These are phyloP conservation scores for Akabosia matsudoensis DNA, from an alignment of 1,140 invertebrate genomes.

Conservation along the genomic window DNA sequence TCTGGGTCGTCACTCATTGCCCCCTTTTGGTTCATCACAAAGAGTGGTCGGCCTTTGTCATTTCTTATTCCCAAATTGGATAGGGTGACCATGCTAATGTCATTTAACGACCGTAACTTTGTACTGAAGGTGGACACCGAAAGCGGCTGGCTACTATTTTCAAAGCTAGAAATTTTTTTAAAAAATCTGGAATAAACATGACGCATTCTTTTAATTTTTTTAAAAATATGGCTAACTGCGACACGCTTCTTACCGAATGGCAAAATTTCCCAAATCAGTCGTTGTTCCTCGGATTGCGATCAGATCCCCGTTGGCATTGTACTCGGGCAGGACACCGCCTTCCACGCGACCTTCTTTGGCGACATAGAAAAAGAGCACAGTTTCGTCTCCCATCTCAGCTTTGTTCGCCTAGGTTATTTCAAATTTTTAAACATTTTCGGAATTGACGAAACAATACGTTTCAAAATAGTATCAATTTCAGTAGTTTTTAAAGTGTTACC, in stretches of 20 bases:
- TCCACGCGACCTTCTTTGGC: constrained; percentile 68
- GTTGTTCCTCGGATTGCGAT: constrained; percentile 73
- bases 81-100: constrained; percentile 31
- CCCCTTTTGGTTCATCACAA: constrained; percentile 24
- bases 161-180: constrained; percentile 29
- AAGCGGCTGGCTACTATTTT: constrained; percentile 28
- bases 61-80: constrained; percentile 25
- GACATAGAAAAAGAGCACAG: constrained; percentile 69
- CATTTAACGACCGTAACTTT: constrained; percentile 37
- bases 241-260: constrained; percentile 51
- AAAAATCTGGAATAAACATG: background rate
- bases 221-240: background rate
- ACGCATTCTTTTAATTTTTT: background rate
- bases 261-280: constrained; percentile 74
- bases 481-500: constrained; percentile 14
- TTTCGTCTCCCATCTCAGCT: constrained; percentile 27
- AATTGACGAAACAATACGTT: no score
- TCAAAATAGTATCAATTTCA: background rate
- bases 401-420: background rate
- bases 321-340: constrained; percentile 59
- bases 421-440: background rate
- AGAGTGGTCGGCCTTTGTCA: background rate
- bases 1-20: constrained; percentile 32
- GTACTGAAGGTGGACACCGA: constrained; percentile 34
- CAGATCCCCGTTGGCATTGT: constrained; percentile 59